Percentiles rank a stretch among this genome's conserved stretches.
These are phyloP conservation scores for Microcebus lehilahytsara DNA, from an alignment of 2,113 vertebrate species.

Conservation along the genomic window DNA sequence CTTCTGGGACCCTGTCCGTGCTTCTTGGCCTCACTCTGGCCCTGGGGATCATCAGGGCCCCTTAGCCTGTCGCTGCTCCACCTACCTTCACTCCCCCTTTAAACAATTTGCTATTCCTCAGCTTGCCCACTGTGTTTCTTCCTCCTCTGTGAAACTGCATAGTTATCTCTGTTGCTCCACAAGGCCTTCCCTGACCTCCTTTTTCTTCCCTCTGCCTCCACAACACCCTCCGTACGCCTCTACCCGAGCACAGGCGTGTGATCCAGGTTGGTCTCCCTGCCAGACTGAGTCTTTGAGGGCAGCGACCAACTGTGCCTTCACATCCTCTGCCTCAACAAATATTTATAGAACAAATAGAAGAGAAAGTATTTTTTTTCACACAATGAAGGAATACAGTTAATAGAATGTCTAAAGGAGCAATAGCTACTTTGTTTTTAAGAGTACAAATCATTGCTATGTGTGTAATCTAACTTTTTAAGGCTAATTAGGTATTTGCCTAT, in stretches of 20 bases:
- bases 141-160: background rate
- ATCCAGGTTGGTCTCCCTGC: background rate
- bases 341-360: background rate
- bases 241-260: background rate
- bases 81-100: background rate
- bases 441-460: background rate
- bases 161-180: background rate
- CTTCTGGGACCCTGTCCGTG: background rate
- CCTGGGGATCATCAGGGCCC: background rate
- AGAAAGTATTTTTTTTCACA: background rate
- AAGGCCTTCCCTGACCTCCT: background rate
- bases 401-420: background rate
- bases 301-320: background rate
- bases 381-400: background rate
- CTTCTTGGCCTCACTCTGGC: background rate
- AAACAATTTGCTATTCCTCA: background rate
- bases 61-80: background rate
- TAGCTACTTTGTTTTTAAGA: background rate
- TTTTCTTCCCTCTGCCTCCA: background rate
- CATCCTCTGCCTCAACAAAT: background rate
- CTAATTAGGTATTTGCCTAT: constrained; percentile 52
- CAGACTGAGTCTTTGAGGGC: background rate
- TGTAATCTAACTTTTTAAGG: constrained; percentile 26
- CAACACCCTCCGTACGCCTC: accelerated
- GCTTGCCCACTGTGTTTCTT: accelerated